Base-by-base conservation (phyloP, 1,140 invertebrate species). In the Drosophila asahinai region DNA sequence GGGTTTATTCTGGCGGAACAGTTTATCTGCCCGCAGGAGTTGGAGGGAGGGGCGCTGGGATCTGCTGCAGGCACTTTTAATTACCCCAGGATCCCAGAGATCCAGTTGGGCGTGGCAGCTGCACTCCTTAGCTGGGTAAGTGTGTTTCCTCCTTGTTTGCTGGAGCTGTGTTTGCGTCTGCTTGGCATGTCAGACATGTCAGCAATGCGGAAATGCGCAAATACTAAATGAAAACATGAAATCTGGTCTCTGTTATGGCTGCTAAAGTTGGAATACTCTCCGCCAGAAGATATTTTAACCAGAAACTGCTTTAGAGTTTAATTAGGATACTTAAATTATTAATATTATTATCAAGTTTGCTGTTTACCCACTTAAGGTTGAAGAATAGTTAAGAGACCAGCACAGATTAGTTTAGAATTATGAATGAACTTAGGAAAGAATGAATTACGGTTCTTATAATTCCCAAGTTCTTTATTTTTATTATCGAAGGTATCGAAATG, bases 141-240 rank as follows among this genome's bases (percentile, higher is more conserved):
- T 45, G 62, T 30, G 54, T 54, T 45, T n/a, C 25, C 33, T 22
- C 36, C 36, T 25, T 30, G 49, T 36, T 70, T 58, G 30, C 45
- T 27, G 17, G 38, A 8, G 12, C 27, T 49, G 19, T 52, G 43
- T 40, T 60, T 70, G 49, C 74, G 61, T 68, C 30, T 51, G 77
- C 63, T 90, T 81, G 51, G 60, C 87, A 89, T 89, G 77, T 71
- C 77, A 76, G 86, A 81, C 81, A 90, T 89, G 86, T 89, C 78
- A 79, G 86, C 86, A 90, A 89, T 89, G 84, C 86, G 86, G 84
- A 87, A 87, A 84, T 89, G 84, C 86, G 75, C 86, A 90, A 87
- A 86, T 83, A 82, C 62, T 59, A 83, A 86, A 86, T 86, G 83
- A 86, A 86, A 82, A 86, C 79, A 79, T 64, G 62, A 36, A 52